Conservation (phyloP, 2,113 vertebrate genomes). For the Cephalophus harveyi region DNA sequence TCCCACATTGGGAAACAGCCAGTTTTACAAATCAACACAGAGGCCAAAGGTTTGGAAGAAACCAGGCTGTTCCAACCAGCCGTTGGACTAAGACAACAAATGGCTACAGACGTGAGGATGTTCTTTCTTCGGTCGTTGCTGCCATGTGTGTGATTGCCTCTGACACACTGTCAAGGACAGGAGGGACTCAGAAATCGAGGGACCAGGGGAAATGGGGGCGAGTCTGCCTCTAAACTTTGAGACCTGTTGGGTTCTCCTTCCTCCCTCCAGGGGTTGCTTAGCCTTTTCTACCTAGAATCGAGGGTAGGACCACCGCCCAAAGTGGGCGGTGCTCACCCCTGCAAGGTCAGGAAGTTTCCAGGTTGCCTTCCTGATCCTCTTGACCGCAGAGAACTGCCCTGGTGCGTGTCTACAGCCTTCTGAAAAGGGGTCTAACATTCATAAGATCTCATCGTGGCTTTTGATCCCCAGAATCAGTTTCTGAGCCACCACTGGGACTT, state of each 20-base stretch:
- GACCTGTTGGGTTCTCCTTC: not conserved
- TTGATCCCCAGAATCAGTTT: not conserved
- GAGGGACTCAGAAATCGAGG: not conserved
- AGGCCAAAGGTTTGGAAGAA: not conserved
- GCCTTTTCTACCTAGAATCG: not conserved
- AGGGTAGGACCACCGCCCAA: not conserved
- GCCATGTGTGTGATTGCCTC: accelerated
- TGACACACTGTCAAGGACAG: too few relatives aligned
- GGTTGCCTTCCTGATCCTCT: not conserved
- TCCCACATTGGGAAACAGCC: not conserved
- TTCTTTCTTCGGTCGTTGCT: not conserved
- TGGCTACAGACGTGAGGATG: accelerated
- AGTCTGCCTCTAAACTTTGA: not conserved
- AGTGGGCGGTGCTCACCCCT: not conserved
- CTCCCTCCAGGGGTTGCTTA: not conserved
- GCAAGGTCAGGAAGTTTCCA: not conserved
- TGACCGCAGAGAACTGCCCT: not conserved
- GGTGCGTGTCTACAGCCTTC: not conserved
- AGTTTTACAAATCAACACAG: not conserved
- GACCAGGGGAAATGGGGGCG: not conserved
- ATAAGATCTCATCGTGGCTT: not conserved
- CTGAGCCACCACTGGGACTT: not conserved
- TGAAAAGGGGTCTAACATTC: not conserved
- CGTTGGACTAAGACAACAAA: not conserved
- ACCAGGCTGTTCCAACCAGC: not conserved